These are phyloP conservation scores for Athalia circularis DNA, from an alignment of 2,888 invertebrate species.

Conservation along the genomic window DNA sequence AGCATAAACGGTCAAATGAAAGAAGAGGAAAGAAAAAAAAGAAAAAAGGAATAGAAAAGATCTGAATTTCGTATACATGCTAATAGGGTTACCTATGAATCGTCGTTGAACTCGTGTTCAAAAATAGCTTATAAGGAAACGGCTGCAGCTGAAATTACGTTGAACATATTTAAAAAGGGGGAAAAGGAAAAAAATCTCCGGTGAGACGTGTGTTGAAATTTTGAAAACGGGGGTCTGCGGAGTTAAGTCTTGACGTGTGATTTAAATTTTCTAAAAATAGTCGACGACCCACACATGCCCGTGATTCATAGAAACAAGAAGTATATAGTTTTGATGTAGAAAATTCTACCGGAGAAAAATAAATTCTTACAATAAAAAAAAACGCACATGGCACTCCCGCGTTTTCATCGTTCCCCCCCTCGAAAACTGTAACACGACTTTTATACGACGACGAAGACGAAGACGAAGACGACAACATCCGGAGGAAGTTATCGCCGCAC, in stretches of 20 bases:
- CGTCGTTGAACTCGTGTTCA: too few relatives aligned
- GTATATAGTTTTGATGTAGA: not conserved
- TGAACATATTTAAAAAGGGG: not conserved
- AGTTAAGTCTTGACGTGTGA: conserved; percentile 28
- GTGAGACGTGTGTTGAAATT: not conserved
- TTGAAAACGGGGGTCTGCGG: not conserved
- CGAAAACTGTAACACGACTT: too few relatives aligned
- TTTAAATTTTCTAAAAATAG: conserved; percentile 45
- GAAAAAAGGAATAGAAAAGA: too few relatives aligned
- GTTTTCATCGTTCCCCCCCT: not conserved
- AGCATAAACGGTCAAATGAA: too few relatives aligned
- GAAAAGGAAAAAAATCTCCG: conserved; percentile 1
- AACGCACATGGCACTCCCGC: conserved; percentile 36
- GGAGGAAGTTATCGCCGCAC: conserved; percentile 65
- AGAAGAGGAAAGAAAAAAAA: too few relatives aligned
- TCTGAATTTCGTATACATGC: too few relatives aligned
- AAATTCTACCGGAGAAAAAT: not conserved
- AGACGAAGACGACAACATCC: conserved; percentile 52
- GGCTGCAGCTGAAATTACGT: not conserved
- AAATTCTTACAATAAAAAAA: conserved; percentile 11
- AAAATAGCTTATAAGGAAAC: too few relatives aligned
- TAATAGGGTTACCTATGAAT: too few relatives aligned
- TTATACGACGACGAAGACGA: too few relatives aligned
- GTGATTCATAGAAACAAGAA: conserved; percentile 1
- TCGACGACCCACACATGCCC: not conserved